Conservation (phyloP, 1,140 invertebrate species). For the Neotoxoptera formosana region DNA sequence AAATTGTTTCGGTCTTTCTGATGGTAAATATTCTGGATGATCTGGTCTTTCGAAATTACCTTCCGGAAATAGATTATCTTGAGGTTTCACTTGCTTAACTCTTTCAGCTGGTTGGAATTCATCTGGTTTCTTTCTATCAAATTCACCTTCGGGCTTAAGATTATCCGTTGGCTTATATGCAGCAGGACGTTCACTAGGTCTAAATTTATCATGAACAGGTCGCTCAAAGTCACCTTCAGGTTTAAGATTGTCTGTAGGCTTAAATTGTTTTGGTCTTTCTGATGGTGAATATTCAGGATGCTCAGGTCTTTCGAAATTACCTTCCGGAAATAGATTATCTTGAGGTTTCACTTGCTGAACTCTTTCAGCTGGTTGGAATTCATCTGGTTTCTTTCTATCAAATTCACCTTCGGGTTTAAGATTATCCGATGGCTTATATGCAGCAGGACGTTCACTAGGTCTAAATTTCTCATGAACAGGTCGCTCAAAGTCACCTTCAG, state of each 20-base stretch:
- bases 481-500: constrained; percentile 64
- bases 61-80: neutral
- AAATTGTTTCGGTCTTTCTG: neutral
- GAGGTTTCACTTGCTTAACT: constrained; percentile 61
- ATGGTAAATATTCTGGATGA: neutral
- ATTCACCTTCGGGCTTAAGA: constrained; percentile 66
- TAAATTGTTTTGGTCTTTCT: constrained; percentile 60
- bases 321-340: constrained; percentile 67
- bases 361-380: constrained; percentile 61
- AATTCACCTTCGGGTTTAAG: constrained; percentile 65
- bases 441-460: constrained; percentile 59
- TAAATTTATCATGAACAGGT: constrained; percentile 62
- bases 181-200: constrained; percentile 65
- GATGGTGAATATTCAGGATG: constrained; percentile 62
- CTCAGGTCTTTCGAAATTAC: constrained; percentile 64
- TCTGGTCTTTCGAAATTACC: neutral
- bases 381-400: constrained; percentile 67
- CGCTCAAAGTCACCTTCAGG: constrained; percentile 68
- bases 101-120: constrained; percentile 68
- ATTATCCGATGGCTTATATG: neutral
- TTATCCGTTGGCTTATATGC: constrained; percentile 66
- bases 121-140: constrained; percentile 65
- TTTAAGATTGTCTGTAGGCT: constrained; percentile 66
- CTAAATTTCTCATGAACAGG: neutral
- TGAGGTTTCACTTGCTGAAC: constrained; percentile 66